phyloP scores from a whole-genome alignment of 2,888 invertebrate genomes.

The Caenorhabditis sp. region DNA sequence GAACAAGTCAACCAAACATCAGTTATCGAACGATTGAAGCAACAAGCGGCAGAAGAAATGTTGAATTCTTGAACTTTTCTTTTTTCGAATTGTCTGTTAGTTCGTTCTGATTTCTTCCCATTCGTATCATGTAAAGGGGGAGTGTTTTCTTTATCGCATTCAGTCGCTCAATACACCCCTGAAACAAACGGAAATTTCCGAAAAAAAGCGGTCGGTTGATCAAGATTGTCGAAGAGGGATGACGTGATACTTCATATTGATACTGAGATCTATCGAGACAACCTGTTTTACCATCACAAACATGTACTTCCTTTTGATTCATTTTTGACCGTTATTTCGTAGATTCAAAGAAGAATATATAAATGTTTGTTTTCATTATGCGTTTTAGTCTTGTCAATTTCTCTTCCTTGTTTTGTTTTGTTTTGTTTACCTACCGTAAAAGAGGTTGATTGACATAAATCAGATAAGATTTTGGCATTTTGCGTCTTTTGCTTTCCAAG shows the following conservation, averaged over 20 bases:
- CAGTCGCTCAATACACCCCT: too few relatives aligned
- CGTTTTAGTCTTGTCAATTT: neutral
- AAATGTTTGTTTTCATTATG: slow-evolving; percentile 4
- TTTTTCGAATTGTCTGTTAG: neutral
- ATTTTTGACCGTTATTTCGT: slow-evolving; percentile 19
- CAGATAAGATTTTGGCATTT: too few relatives aligned
- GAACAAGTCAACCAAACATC: slow-evolving; percentile 83
- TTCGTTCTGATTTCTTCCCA: slow-evolving; percentile 46
- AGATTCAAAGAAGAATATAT: slow-evolving; percentile 23
- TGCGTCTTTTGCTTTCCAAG: too few relatives aligned
- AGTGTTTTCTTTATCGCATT: too few relatives aligned
- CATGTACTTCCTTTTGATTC: slow-evolving; percentile 53
- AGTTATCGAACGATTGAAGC: slow-evolving; percentile 67
- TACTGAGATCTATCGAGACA: slow-evolving; percentile 5
- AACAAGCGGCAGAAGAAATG: slow-evolving; percentile 66
- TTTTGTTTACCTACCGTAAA: too few relatives aligned
- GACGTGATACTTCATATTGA: slow-evolving; percentile 39
- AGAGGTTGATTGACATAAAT: too few relatives aligned
- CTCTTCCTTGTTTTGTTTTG: neutral
- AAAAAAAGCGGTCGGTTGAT: slow-evolving; percentile 11
- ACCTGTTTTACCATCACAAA: slow-evolving; percentile 51
- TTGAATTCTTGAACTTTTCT: slow-evolving; percentile 37
- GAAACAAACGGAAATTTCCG: slow-evolving; percentile 10
- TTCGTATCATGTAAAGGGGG: too few relatives aligned
- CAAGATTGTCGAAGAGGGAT: slow-evolving; percentile 13